Conservation (phyloP, 2,888 invertebrate species). For the Pristionchus japonicus region DNA sequence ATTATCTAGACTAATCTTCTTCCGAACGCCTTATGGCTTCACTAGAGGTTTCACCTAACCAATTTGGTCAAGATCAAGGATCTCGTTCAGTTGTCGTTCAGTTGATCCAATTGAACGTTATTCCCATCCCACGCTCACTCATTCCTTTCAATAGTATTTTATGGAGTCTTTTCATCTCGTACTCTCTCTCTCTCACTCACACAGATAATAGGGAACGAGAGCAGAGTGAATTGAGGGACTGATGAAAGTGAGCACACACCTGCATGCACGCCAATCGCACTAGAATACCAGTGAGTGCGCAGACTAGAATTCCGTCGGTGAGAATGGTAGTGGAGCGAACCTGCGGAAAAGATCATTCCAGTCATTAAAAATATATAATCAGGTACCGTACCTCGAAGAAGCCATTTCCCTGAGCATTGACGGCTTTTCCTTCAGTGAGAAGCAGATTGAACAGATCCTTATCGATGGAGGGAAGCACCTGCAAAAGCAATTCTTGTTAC, state of each 20-base stretch:
- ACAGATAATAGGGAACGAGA: too few species aligned
- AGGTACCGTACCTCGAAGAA: slow-evolving; percentile 40
- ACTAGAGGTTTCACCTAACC: too few species aligned
- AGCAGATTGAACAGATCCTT: slow-evolving; percentile 40
- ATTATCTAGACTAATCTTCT: too few species aligned
- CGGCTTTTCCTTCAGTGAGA: slow-evolving; percentile 27
- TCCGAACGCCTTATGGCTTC: too few species aligned
- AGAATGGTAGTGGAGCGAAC: slow-evolving; percentile 16
- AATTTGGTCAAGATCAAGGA: too few species aligned
- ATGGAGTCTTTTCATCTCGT: too few species aligned
- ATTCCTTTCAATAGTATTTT: too few species aligned
- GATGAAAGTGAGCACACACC: too few species aligned
- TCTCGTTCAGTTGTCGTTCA: too few species aligned
- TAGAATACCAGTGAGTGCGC: slow-evolving; percentile 33
- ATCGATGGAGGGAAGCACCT: slow-evolving; percentile 45
- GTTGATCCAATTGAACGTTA: background rate
- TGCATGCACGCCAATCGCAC: slow-evolving; percentile 35
- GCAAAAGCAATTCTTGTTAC: background rate
- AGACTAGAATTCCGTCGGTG: slow-evolving; percentile 33
- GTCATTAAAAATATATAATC: background rate
- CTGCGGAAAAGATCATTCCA: background rate
- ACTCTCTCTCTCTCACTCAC: too few species aligned
- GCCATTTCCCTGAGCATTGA: slow-evolving; percentile 45
- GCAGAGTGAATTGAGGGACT: too few species aligned
- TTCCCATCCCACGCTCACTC: background rate